Evolutionary conservation across 1,140 invertebrate species (phyloP).

Genomic region (Aphis gossypii): DNA sequence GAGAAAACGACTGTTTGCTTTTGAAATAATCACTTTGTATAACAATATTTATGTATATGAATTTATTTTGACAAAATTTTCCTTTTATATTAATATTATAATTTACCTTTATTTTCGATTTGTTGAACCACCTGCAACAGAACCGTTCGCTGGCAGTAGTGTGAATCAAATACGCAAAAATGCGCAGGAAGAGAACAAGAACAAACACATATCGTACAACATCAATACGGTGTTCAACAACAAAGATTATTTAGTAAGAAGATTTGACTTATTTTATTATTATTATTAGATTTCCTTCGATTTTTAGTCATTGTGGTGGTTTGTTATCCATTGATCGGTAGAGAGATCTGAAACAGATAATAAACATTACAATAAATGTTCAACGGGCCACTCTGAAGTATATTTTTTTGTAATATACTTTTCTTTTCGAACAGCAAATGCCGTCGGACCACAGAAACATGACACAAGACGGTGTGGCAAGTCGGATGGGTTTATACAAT

Average conservation of each 20-base stretch:
- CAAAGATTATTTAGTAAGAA: constrained; percentile 9
- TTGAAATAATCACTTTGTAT: background rate
- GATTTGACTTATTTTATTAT: background rate
- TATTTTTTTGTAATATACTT: background rate
- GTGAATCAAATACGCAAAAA: background rate
- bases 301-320: too few species aligned
- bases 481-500: background rate
- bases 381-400: background rate
- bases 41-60: background rate
- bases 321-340: too few species aligned
- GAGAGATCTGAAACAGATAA: too few species aligned
- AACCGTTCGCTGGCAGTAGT: background rate
- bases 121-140: background rate
- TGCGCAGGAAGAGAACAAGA: background rate
- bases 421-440: background rate
- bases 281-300: background rate
- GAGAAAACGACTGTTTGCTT: background rate
- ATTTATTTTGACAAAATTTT: background rate
- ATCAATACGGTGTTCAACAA: background rate
- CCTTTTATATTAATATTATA: background rate
- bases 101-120: background rate
- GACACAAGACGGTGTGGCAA: background rate
- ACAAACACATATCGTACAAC: constrained; percentile 27
- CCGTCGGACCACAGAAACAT: background rate
- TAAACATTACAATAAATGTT: background rate